phyloP scores from a whole-genome alignment of 2,888 invertebrate genomes.

The Marasmarcha lunaedactyla region DNA sequence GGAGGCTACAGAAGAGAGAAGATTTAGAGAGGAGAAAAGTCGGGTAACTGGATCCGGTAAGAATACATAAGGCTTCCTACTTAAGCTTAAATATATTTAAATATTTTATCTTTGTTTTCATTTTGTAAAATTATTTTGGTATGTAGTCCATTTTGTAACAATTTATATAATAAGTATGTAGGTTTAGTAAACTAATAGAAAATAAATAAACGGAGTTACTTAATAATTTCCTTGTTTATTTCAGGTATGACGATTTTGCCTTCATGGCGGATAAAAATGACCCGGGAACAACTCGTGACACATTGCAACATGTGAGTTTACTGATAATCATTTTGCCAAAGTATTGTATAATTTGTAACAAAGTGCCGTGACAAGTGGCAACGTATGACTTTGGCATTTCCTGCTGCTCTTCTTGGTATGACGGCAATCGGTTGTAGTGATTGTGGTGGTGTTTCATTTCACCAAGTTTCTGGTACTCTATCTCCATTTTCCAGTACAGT shows the following conservation, averaged over 20 bases:
- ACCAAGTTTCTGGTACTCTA: constrained; percentile 19
- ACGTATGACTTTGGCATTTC: constrained; percentile 16
- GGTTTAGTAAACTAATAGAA: too few species aligned
- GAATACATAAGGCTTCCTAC: constrained; percentile 5
- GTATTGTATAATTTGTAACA: constrained; percentile 16
- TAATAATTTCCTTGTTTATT: constrained; percentile 14
- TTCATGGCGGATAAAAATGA: constrained; percentile 20
- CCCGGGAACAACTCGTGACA: constrained; percentile 17
- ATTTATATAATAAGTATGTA: too few species aligned
- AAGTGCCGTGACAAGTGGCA: constrained; percentile 18
- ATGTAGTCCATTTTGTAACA: too few species aligned
- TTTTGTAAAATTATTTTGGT: too few species aligned
- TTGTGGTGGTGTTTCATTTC: constrained; percentile 16
- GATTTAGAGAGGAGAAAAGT: constrained; percentile 17
- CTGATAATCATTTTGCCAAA: constrained; percentile 20
- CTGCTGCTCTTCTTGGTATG: constrained; percentile 18
- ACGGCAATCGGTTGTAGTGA: constrained; percentile 16
- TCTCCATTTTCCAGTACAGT: constrained; percentile 15
- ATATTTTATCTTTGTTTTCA: neutral
- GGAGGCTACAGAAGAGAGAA: constrained; percentile 19
- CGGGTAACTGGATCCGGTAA: constrained; percentile 18
- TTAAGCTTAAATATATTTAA: neutral
- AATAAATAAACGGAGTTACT: too few species aligned
- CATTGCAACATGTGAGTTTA: constrained; percentile 15
- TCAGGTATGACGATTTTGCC: constrained; percentile 15